Percentiles rank a stretch among this genome's conserved stretches.
Evolutionary conservation across 2,113 vertebrate species (phyloP).

Genomic region (Etia nguti): DNA sequence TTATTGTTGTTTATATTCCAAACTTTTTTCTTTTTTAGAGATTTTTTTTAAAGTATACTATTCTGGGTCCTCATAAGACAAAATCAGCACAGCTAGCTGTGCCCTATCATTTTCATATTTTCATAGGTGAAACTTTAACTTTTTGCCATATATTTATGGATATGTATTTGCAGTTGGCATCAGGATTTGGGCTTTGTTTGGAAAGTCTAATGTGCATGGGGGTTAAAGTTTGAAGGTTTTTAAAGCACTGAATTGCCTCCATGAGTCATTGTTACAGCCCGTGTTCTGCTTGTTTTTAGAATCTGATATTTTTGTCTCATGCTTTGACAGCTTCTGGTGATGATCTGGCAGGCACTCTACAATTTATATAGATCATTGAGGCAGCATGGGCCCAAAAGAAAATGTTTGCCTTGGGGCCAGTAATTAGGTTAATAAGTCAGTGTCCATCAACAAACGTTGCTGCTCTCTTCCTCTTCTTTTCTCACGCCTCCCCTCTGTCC

Average conservation of each 20-base stretch:
- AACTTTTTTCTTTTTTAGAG: background rate
- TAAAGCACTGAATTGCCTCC: background rate
- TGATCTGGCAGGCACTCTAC: background rate
- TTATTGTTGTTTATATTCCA: background rate
- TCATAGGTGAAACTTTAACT: background rate
- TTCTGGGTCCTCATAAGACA: background rate
- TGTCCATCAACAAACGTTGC: background rate
- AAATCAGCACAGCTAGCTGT: background rate
- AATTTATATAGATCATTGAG: background rate
- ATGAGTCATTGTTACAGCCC: background rate
- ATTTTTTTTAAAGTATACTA: background rate
- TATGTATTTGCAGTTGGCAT: background rate
- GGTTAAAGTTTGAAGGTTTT: background rate
- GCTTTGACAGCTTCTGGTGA: background rate
- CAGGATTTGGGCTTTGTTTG: background rate
- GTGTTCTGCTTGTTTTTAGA: background rate
- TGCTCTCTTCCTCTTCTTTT: background rate
- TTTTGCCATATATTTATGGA: background rate
- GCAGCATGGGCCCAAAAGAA: background rate
- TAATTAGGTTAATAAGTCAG: background rate
- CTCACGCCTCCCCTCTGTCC: background rate
- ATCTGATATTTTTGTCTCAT: background rate
- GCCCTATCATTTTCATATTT: background rate
- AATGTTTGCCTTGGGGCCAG: background rate
- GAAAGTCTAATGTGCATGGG: background rate